Base-by-base conservation (phyloP, 2,888 invertebrate genomes). In the Caenorhabditis zanzibari region DNA sequence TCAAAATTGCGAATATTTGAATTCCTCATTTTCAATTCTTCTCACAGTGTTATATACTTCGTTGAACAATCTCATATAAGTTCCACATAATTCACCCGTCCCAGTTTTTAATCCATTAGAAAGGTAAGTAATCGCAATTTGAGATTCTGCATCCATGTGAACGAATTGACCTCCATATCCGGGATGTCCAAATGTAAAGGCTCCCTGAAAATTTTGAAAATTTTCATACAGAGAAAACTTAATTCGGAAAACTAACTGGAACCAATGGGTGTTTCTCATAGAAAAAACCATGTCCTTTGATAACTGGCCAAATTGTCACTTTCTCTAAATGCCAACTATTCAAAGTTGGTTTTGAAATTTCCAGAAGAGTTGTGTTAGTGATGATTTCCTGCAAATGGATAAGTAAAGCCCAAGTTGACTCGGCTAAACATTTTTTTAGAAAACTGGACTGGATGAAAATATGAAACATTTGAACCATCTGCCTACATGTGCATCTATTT, bases 271-370 rank as follows among this genome's bases (percentile, higher is more conserved):
- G 90, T 35, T 82, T 82, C 22, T 91, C 91, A 66, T 90, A 91
- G 80, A 91, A 90, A 81, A 91, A 91, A 10, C 91, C 91, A 61
- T 89, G 85, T n/a, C 91, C 91, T 77, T 91, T 91, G 59, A 88
- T 85, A 1, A 91, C 85, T 19, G 91, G 91, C 85, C 89, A 91
- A 28, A 90, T 76, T 2, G 88, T 88, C 5, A 88, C 88, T 72
- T 88, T 86, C 59, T 91, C 91, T 7, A 87, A 71, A 79, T 91
- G 91, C 91, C 91, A 91, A 28, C 81, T 84, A 52, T 90, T 85
- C 16, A 91, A 68, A 1, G 88, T 89, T 7, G 91, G 91, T 10
- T 59, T 26, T 2, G 79, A 71, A 9, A 91, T 80, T 19, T 82
- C 63, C 9, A 68, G 64, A 14, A 91, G 74, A 9, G 90, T 89